A percentile compares a stretch with the other conserved stretches of the same genome.
Conservation (phyloP, 2,113 vertebrate species). For the Heptranchias perlo region DNA sequence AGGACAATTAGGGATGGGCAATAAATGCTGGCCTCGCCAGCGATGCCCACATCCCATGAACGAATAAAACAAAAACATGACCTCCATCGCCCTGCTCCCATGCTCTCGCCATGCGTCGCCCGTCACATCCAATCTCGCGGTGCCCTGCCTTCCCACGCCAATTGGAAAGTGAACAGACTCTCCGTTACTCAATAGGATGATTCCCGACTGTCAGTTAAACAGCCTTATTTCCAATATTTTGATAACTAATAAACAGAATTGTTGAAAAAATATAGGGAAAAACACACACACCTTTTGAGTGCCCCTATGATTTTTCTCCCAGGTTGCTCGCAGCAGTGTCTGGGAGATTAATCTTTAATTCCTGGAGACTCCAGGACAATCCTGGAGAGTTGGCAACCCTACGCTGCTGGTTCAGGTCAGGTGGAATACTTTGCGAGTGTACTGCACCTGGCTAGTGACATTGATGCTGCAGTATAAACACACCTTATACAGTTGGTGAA, state of each 20-base stretch:
- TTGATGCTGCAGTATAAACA: background rate
- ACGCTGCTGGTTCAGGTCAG: background rate
- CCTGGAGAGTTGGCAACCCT: background rate
- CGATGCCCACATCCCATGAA: no score
- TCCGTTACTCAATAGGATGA: background rate
- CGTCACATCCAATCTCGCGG: background rate
- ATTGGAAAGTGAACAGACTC: background rate
- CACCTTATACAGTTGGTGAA: background rate
- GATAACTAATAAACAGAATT: background rate
- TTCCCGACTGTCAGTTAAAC: background rate
- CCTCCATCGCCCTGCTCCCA: no score
- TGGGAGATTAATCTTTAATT: background rate
- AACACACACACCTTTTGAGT: background rate
- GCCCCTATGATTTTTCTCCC: background rate
- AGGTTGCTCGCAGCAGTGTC: background rate
- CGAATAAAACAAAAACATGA: no score
- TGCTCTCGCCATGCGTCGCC: background rate
- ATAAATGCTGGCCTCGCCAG: no score
- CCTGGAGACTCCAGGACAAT: background rate
- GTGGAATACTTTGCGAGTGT: background rate
- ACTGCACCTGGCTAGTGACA: background rate
- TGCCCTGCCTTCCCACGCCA: background rate
- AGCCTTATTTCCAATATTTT: background rate
- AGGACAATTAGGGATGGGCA: no score
- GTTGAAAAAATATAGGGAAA: background rate